phyloP scores from a whole-genome alignment of 2,113 vertebrate genomes.

The Eptatretus burgeri region DNA sequence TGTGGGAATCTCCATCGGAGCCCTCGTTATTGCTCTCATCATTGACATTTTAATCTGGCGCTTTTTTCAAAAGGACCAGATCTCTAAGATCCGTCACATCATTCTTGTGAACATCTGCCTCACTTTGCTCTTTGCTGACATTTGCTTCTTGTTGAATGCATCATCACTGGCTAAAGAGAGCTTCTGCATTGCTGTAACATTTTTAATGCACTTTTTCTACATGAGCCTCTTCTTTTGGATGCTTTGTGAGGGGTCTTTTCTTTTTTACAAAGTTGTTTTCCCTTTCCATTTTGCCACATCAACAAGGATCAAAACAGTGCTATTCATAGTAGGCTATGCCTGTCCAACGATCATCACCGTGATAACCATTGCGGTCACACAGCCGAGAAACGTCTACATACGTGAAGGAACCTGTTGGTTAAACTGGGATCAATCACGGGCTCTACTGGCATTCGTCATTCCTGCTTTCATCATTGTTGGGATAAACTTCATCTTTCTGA shows the following conservation, averaged over 20 bases:
- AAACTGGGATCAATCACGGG: conserved; percentile 30
- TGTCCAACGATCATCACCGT: conserved; percentile 32
- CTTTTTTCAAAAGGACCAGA: conserved; percentile 22
- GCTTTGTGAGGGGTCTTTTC: conserved; percentile 36
- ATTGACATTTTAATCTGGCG: conserved; percentile 34
- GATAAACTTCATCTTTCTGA: conserved; percentile 31
- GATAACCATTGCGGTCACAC: conserved; percentile 30
- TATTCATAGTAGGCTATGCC: conserved; percentile 33
- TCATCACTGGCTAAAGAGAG: not conserved
- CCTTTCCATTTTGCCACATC: conserved; percentile 28
- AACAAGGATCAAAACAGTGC: conserved; percentile 16
- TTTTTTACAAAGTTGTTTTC: conserved; percentile 33
- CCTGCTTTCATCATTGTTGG: conserved; percentile 32
- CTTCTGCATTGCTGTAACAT: conserved; percentile 31
- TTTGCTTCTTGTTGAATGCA: conserved; percentile 31
- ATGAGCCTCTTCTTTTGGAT: conserved; percentile 68
- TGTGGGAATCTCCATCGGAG: conserved; percentile 29
- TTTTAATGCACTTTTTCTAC: conserved; percentile 55
- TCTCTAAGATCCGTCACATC: conserved; percentile 38
- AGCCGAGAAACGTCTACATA: conserved; percentile 20
- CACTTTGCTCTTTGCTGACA: conserved; percentile 28
- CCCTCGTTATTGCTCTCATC: conserved; percentile 29
- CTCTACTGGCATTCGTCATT: conserved; percentile 35
- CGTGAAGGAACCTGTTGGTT: conserved; percentile 35
- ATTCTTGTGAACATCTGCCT: conserved; percentile 36